Conservation (phyloP, 2,797 vertebrate species). For the Pitangus sulphuratus region DNA sequence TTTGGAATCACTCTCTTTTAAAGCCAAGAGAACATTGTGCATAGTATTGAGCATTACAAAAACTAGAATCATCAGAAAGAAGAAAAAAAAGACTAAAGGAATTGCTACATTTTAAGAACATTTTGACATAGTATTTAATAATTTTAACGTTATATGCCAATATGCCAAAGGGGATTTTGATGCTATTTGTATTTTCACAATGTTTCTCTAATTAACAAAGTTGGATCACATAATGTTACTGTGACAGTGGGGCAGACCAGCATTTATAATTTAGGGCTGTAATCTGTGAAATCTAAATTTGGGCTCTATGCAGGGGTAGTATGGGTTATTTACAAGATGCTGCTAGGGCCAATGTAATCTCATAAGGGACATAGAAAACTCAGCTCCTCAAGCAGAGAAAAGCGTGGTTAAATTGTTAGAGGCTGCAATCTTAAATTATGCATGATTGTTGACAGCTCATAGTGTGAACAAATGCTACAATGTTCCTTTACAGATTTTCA, state of each 20-base stretch:
- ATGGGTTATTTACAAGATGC: not conserved
- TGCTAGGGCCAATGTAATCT: not conserved
- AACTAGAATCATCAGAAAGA: not conserved
- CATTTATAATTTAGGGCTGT: not conserved
- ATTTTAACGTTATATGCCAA: not conserved
- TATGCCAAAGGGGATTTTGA: not conserved
- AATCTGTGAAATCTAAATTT: not conserved
- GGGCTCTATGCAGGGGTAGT: not conserved
- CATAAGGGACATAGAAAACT: not conserved
- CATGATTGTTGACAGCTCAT: constrained; percentile 30
- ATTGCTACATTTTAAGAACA: not conserved
- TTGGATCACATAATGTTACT: not conserved
- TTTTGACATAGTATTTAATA: not conserved
- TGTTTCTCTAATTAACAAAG: not conserved
- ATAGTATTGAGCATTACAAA: not conserved
- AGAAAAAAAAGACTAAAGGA: not conserved
- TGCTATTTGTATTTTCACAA: not conserved
- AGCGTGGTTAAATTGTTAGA: not conserved
- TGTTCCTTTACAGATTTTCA: not conserved
- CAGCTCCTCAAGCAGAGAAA: not conserved
- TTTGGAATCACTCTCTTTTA: not conserved
- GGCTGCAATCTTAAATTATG: constrained; percentile 23
- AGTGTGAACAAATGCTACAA: constrained; percentile 22
- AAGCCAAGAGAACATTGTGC: not conserved
- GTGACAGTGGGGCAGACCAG: not conserved